Conservation (phyloP, 2,113 vertebrate genomes). For the Limanda limanda region DNA sequence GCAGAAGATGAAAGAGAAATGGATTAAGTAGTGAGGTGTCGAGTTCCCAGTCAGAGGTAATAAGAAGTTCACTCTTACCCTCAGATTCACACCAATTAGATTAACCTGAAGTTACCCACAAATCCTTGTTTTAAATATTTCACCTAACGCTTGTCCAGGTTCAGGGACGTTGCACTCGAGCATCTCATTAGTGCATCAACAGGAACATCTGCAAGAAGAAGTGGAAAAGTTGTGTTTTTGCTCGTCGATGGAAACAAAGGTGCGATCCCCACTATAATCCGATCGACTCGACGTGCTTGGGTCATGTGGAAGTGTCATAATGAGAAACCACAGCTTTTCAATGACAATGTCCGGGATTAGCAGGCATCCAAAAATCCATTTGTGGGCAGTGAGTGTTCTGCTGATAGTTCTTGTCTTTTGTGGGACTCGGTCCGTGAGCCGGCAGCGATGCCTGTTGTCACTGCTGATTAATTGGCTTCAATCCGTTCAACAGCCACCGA, state of each 20-base stretch:
- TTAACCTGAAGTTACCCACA: constrained; percentile 45
- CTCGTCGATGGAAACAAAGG: not conserved
- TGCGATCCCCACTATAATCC: not conserved
- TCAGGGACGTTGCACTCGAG: not conserved
- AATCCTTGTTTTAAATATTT: constrained; percentile 43
- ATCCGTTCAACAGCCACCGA: constrained; percentile 67
- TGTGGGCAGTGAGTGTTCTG: constrained; percentile 57
- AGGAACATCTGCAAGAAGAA: not conserved
- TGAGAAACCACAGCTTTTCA: constrained; percentile 54
- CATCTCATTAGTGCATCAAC: not conserved
- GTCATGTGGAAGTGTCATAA: constrained; percentile 25
- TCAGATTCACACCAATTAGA: constrained; percentile 33
- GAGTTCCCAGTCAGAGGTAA: constrained; percentile 70
- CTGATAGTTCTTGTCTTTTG: constrained; percentile 62
- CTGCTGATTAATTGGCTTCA: constrained; percentile 73
- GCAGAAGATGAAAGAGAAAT: constrained; percentile 59
- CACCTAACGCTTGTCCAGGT: not conserved
- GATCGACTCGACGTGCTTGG: constrained; percentile 16
- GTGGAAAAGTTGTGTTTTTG: not conserved
- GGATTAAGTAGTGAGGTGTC: constrained; percentile 60
- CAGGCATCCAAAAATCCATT: constrained; percentile 61
- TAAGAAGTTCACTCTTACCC: constrained; percentile 64
- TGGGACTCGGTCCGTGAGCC: constrained; percentile 68
- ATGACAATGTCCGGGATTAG: constrained; percentile 39
- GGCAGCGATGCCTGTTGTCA: constrained; percentile 67